phyloP scores from a whole-genome alignment of 2,797 vertebrate species.

The Erpetoichthys calabaricus region DNA sequence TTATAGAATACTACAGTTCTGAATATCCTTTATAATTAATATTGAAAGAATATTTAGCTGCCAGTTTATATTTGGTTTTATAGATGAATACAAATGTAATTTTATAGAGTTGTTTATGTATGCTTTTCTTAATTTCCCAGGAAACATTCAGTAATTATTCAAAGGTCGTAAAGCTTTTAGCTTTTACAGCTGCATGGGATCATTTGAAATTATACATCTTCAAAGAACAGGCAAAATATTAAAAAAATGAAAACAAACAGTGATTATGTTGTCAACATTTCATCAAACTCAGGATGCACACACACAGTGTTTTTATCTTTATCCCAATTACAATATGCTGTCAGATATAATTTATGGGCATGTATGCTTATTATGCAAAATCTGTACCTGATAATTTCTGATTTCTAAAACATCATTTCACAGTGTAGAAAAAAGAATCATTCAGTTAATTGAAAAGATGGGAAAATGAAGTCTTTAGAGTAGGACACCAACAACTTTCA shows the following conservation, averaged over 20 bases:
- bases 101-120: too few species aligned
- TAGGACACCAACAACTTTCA: too few species aligned
- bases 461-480: too few species aligned
- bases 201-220: constrained; percentile 14
- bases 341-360: constrained; percentile 15
- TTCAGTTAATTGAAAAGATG: too few species aligned
- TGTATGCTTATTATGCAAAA: constrained; percentile 15
- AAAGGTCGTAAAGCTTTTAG: background rate
- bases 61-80: too few species aligned
- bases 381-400: background rate
- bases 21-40: too few species aligned
- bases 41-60: too few species aligned
- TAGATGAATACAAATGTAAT: too few species aligned
- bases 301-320: constrained; percentile 10
- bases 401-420: background rate
- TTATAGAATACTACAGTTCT: too few species aligned
- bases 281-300: constrained; percentile 13
- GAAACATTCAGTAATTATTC: background rate
- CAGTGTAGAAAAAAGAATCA: too few species aligned
- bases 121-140: background rate
- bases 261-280: constrained; percentile 23
- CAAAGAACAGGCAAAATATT: constrained; percentile 17
- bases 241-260: constrained; percentile 15
- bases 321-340: constrained; percentile 22
- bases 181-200: constrained; percentile 1